Percentiles rank a stretch among this genome's conserved stretches.
phyloP scores from a whole-genome alignment of 2,113 vertebrate species.

The Pseudopodoces humilis region DNA sequence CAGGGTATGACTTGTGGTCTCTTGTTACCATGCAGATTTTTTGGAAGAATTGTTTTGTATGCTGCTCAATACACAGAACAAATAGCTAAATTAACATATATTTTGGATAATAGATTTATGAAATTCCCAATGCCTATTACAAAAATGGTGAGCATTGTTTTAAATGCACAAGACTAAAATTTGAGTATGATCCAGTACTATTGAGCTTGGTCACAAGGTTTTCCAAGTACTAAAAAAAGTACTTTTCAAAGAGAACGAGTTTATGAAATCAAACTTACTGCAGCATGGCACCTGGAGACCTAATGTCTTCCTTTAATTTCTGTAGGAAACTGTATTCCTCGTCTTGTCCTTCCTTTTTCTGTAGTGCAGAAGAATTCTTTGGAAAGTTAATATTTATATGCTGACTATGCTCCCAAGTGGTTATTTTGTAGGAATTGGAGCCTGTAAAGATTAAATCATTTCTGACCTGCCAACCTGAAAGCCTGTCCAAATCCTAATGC shows the following conservation, averaged over 20 bases:
- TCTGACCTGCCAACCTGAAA: background rate
- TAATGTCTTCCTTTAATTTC: background rate
- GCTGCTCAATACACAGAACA: background rate
- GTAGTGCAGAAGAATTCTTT: background rate
- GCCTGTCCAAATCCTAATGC: background rate
- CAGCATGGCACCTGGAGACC: background rate
- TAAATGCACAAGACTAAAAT: background rate
- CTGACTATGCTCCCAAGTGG: background rate
- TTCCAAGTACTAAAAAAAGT: background rate
- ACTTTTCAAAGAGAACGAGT: background rate
- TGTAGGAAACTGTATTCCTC: background rate
- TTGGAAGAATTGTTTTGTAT: background rate
- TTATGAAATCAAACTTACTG: background rate
- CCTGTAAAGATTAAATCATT: background rate
- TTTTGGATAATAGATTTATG: background rate
- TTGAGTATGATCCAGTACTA: background rate
- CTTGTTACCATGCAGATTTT: background rate
- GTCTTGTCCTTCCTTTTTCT: background rate
- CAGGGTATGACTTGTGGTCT: background rate
- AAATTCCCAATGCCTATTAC: background rate
- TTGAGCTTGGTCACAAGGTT: background rate
- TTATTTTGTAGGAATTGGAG: background rate
- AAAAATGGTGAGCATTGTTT: background rate
- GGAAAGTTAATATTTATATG: background rate
- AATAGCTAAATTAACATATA: background rate